Evolutionary conservation across 2,113 vertebrate genomes (phyloP), one percentile per base, ranked within the genome.

Genomic region (Apodemus speciosus): DNA sequence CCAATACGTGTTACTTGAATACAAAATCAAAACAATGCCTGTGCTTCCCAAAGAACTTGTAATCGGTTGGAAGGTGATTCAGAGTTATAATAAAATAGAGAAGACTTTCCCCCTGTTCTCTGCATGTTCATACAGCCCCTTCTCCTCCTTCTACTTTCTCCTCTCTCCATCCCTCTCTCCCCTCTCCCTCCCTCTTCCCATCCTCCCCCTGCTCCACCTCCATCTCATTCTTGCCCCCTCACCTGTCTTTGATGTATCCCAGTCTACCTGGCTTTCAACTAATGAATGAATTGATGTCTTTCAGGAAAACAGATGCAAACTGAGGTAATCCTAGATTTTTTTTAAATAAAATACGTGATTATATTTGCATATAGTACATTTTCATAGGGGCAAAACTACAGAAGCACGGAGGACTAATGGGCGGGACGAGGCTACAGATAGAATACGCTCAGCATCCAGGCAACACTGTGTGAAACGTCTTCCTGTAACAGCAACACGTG

Each of bases 1-100:
- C 58, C 79, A 71, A 66, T 66, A 94, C 80, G 66, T 64, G n/a
- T 85, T 91, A 60, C 75, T 90, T 90, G 38, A 94, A 53, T 93
- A 90, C 40, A 92, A 91, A 30, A 6, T 62, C 38, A 88, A 94
- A 91, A 76, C 6, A 86, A 9, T 10, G 53, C 56, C 25, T 86
- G 9, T 75, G 18, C 16, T 40, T 84, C 9, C 27, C 66, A 76
- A 81, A 92, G 85, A 81, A 5, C n/a, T 30, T 75, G n/a, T 51
- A 62, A 90, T 38, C 79, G 80, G 91, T 15, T 80, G 6, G 46
- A 95, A 90, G 43, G 77, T 75, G 88, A 93, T 83, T 77, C n/a
- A 92, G 30, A 85, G 38, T 72, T 49, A 56, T 16, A 89, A 76
- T 64, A 51, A 85, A 83, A 71, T 6, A 79, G 46, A 58, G 68